Percentiles rank a stretch among this genome's conserved stretches.
Conservation (phyloP, 2,113 vertebrate genomes). For the Gasterosteus aculeatus region DNA sequence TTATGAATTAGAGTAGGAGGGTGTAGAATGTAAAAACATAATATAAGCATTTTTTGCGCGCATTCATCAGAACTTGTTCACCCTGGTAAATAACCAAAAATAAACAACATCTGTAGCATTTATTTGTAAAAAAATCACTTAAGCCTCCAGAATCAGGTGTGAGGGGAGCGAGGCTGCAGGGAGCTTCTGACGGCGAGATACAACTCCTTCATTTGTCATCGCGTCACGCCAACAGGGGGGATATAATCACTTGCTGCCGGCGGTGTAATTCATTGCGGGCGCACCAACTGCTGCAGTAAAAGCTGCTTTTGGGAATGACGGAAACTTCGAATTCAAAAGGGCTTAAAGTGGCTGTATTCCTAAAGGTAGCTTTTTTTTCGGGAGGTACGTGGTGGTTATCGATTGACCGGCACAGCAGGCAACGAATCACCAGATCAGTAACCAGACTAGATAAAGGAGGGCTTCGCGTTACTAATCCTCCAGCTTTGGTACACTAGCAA, state of each 20-base stretch:
- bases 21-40: background rate
- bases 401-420: conserved; percentile 2
- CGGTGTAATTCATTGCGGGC: conserved; percentile 66
- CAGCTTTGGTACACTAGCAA: conserved; percentile 33
- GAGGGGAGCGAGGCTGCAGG: conserved; percentile 51
- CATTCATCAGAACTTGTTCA: background rate
- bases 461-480: conserved; percentile 42
- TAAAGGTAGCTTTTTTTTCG: conserved; percentile 3
- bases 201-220: conserved; percentile 66
- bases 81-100: background rate
- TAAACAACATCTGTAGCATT: background rate
- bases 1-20: background rate
- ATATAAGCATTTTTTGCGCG: background rate
- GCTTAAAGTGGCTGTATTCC: conserved; percentile 22
- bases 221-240: conserved; percentile 62
- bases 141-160: conserved; percentile 38
- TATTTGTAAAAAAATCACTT: background rate
- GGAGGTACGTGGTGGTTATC: background rate
- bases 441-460: conserved; percentile 33
- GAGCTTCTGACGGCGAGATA: conserved; percentile 48
- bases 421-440: conserved; percentile 25
- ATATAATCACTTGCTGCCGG: conserved; percentile 68
- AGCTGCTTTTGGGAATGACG: conserved; percentile 37
- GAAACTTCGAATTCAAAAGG: conserved; percentile 32
- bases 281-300: conserved; percentile 59